A percentile compares a stretch with the other conserved stretches of the same genome.
Conservation (phyloP, 2,888 invertebrate species). For the Magallana nippona region DNA sequence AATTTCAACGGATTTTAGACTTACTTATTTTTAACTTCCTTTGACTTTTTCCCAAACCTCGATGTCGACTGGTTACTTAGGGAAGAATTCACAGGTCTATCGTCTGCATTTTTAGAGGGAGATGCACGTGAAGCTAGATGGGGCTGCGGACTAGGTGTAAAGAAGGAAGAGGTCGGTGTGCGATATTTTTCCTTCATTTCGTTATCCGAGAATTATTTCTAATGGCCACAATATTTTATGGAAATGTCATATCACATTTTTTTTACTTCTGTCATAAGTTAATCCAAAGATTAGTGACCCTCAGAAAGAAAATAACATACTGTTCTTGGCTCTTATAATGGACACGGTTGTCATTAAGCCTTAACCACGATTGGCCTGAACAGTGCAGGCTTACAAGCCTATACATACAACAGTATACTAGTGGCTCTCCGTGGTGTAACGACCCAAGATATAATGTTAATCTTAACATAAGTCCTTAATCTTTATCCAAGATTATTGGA, state of each 20-base stretch:
- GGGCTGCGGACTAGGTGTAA: constrained; percentile 21
- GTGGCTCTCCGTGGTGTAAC: background rate
- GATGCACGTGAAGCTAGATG: background rate
- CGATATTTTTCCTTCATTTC: background rate
- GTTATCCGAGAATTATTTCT: background rate
- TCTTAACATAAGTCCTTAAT: background rate
- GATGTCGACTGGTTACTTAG: background rate
- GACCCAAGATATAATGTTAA: background rate
- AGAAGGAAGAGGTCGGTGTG: background rate
- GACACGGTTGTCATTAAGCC: no score
- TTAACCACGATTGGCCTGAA: no score
- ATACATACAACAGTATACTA: background rate
- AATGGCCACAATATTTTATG: background rate
- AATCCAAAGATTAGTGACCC: no score
- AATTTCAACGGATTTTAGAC: background rate
- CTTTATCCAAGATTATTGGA: background rate
- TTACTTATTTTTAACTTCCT: background rate
- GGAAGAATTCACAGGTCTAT: background rate
- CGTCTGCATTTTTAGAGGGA: background rate
- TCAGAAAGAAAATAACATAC: no score
- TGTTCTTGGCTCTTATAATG: no score
- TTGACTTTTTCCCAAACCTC: background rate
- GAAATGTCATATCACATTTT: background rate
- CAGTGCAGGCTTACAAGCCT: background rate
- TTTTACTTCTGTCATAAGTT: no score